Evolutionary conservation across 2,113 vertebrate genomes (phyloP).

Genomic region (Indicator maculatus): DNA sequence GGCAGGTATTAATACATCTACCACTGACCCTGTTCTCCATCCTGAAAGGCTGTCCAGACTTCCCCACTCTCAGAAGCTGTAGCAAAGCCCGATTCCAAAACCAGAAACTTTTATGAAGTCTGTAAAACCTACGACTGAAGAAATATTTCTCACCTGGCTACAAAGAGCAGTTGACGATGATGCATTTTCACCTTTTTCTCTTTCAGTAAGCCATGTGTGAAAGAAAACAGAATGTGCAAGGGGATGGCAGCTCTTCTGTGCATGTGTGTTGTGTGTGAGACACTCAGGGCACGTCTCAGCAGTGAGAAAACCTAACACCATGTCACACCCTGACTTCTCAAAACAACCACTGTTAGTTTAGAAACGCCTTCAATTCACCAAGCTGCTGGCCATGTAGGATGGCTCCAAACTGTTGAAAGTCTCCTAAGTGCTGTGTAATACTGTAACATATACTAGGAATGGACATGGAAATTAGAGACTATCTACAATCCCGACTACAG

Average conservation of each 20-base stretch:
- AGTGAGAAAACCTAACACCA: background rate
- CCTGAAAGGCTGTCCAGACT: background rate
- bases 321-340: background rate
- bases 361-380: background rate
- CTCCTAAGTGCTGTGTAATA: background rate
- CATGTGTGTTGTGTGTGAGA: rapidly evolving
- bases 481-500: background rate
- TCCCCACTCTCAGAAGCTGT: background rate
- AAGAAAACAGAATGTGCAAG: background rate
- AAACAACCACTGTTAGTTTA: background rate
- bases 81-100: rapidly evolving
- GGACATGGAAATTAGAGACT: background rate
- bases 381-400: background rate
- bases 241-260: background rate
- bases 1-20: background rate
- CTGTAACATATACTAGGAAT: background rate
- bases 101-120: background rate
- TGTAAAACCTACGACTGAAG: background rate
- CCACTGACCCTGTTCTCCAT: background rate
- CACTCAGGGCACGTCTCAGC: background rate
- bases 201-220: background rate
- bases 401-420: background rate
- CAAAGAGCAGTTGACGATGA: background rate
- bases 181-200: background rate
- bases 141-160: background rate